A percentile compares a stretch with the other conserved stretches of the same genome.
These are phyloP conservation scores for Gila orcuttii DNA, from an alignment of 2,113 vertebrate species.

Conservation along the genomic window DNA sequence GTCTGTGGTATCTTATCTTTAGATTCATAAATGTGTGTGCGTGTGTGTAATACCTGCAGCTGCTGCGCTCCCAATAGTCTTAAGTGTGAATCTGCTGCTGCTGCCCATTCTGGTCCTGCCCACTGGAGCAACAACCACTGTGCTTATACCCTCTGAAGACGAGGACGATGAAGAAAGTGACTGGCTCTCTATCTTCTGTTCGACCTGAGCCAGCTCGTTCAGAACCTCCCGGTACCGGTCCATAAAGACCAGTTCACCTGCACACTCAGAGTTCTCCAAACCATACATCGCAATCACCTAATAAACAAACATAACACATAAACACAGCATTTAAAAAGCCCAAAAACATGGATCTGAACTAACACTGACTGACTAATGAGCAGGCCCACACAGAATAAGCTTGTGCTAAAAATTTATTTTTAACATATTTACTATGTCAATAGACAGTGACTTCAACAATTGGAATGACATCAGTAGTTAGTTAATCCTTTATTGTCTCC, in stretches of 20 bases:
- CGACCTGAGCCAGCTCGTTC: slow-evolving; percentile 84
- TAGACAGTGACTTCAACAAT: neutral
- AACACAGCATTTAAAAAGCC: neutral
- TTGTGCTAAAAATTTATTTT: neutral
- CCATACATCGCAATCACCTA: slow-evolving; percentile 91
- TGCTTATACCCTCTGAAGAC: slow-evolving; percentile 72
- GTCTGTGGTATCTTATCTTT: neutral
- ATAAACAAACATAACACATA: slow-evolving; percentile 20
- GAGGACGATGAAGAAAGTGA: slow-evolving; percentile 75
- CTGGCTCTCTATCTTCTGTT: slow-evolving; percentile 91
- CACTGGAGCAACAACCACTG: slow-evolving; percentile 54
- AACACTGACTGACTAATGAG: neutral
- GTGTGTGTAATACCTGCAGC: slow-evolving; percentile 83
- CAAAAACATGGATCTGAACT: neutral
- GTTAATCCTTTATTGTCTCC: too few species aligned
- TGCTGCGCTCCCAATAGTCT: slow-evolving; percentile 92
- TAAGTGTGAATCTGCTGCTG: slow-evolving; percentile 87
- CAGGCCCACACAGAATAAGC: neutral
- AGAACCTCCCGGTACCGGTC: slow-evolving; percentile 89
- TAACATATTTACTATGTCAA: too few species aligned
- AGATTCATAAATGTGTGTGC: neutral
- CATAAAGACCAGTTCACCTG: slow-evolving; percentile 90
- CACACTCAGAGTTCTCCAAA: slow-evolving; percentile 80
- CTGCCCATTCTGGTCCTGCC: slow-evolving; percentile 76
- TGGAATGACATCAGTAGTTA: neutral